Evolutionary conservation across 2,113 vertebrate genomes (phyloP).

Genomic region (Lethenteron camtschaticum): DNA sequence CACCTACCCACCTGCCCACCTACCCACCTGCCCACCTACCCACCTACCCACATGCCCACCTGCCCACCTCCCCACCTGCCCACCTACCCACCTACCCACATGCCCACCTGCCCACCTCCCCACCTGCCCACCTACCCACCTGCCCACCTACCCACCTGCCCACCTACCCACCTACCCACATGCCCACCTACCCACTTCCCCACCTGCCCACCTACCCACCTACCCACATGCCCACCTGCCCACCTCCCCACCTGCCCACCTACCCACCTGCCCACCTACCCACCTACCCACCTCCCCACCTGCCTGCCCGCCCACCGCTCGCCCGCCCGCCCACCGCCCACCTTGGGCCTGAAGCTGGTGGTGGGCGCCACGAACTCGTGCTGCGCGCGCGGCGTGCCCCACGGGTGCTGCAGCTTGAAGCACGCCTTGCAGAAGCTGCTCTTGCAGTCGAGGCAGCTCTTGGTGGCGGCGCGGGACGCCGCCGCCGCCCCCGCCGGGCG

Average conservation of each 20-base stretch:
- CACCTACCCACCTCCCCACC: neutral
- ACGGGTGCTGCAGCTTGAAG: slow-evolving; percentile 83
- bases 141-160: no score
- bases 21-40: no score
- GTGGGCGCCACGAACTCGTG: slow-evolving; percentile 88
- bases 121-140: neutral
- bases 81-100: neutral
- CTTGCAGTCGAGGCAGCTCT: slow-evolving; percentile 95
- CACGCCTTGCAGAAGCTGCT: slow-evolving; percentile 91
- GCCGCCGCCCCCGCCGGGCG: slow-evolving; percentile 26
- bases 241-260: no score
- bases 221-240: no score
- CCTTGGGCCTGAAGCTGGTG: slow-evolving; percentile 83
- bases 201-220: no score
- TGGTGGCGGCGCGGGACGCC: slow-evolving; percentile 56
- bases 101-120: neutral
- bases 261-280: neutral
- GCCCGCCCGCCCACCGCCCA: slow-evolving; percentile 8
- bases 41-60: no score
- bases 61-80: neutral
- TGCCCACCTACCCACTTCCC: no score
- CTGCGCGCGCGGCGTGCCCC: slow-evolving; percentile 76
- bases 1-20: no score
- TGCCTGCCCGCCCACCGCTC: neutral
- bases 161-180: no score